Evolutionary conservation across 2,888 invertebrate species (phyloP), one percentile per base, ranked within the genome.

Genomic region (Brachypalpus laphriformis): DNA sequence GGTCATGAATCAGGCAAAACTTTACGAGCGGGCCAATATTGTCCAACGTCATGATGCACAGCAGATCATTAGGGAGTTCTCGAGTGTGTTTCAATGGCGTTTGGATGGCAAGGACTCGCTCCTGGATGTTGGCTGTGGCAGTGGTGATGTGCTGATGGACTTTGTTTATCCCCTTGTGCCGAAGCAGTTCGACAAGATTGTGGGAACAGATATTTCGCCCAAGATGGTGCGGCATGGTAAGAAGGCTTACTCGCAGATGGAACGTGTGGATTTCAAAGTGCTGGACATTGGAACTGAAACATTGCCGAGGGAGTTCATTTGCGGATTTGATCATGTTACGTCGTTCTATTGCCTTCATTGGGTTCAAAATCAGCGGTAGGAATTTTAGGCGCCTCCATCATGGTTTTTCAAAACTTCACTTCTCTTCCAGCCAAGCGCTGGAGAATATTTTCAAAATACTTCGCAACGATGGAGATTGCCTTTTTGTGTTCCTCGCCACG

Each of bases 331-430:
- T 89, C 95, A 96, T 89, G 93, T 94, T 0, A 94, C 96, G 66
- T 96, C 96, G 0, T 96, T 96, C 89, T 96, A 96, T 90, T 94
- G 96, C 82, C 92, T 97, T 3, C 96, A 97, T 89, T 97, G 97
- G 97, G 94, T 96, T 34, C 94, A 94, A 87, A 93, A 96, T 89
- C 95, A 95, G 90, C 93, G 94, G 95, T 95, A 92, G 92, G 22
- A 25, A 3, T 40, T 42, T 14, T n/a, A 22, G 2, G 14, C 6
- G 1, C 34, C 5, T 16, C 7, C 5, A 3, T 16, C 8, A n/a
- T 1, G 22, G 1, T 9, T 18, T 31, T 18, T 22, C 14, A n/a
- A 14, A 54, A 20, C 2, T 25, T 5, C n/a, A 16, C 11, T 37
- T 9, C 47, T 3, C 42, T 92, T 93, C 51, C 92, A 96, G 94